phyloP scores from a whole-genome alignment of 2,888 invertebrate genomes.

The Campoplex nolae region DNA sequence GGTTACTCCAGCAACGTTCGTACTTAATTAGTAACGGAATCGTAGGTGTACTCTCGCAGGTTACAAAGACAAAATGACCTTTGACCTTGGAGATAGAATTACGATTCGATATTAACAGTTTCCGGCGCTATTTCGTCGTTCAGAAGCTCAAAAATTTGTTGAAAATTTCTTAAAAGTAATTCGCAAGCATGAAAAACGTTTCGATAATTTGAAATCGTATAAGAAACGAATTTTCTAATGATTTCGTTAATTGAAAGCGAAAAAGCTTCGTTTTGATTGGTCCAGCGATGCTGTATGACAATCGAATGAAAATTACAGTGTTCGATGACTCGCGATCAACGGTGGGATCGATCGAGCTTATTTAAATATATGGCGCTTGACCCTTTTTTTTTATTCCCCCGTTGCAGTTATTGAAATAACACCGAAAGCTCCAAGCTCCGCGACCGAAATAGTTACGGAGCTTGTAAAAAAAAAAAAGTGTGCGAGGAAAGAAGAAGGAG shows the following conservation, averaged over 20 bases:
- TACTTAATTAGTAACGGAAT: background rate
- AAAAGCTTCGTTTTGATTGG: too few relatives aligned
- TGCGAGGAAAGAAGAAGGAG: background rate
- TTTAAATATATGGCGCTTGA: background rate
- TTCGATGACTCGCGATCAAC: too few relatives aligned
- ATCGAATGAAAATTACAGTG: too few relatives aligned
- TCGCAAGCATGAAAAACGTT: background rate
- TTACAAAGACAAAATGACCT: background rate
- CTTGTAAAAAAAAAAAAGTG: background rate
- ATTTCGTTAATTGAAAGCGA: too few relatives aligned
- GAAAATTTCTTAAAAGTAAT: background rate
- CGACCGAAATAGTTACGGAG: background rate
- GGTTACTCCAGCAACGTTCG: constrained; percentile 6
- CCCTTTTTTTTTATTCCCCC: background rate
- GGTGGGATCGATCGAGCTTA: background rate
- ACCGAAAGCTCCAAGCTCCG: background rate
- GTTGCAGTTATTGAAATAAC: background rate
- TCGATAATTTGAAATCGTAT: too few relatives aligned
- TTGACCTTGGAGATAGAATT: background rate
- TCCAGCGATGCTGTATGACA: too few relatives aligned
- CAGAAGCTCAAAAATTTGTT: background rate
- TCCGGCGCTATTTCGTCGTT: background rate
- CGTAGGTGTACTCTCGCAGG: background rate
- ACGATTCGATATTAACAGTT: background rate
- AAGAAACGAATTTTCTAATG: background rate